Evolutionary conservation across 2,797 vertebrate species (phyloP), one percentile per base, ranked within the genome.

Genomic region (Eupleurogrammus muticus): DNA sequence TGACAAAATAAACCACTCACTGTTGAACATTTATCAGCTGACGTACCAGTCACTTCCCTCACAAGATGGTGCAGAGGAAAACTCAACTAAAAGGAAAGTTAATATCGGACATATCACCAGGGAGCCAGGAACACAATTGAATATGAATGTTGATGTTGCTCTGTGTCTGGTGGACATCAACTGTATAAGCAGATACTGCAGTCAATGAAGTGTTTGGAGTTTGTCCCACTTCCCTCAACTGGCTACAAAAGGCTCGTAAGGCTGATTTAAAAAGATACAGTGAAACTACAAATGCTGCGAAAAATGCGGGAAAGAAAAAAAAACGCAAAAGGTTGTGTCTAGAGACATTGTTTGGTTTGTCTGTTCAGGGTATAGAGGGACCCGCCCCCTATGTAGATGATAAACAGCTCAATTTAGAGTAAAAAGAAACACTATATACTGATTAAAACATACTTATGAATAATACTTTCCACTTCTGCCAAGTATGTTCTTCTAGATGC

Each of bases 101-200:
- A 58, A 54, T 35, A 10, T 53, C 47, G 4, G 51, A 38, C 6
- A 12, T 28, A 28, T 52, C 20, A 54, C 58, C 28, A 65, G 24
- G 38, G 46, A 24, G 20, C 16, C 6, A 35, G 51, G 59, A 52
- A 48, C 57, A 63, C 21, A 23, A 56, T 34, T 40, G 13, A 7
- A 21, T 40, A 63, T 56, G 61, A 52, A 73, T 64, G 38, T 14
- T 46, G 20, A 58, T 40, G 44, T 14, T 10, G 44, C 46, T 35
- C 44, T 53, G 38, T 42, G 47, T 60, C 67, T 38, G 19, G 12
- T 56, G 52, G 36, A 40, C 32, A 48, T 32, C 20, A 35, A 24
- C 42, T 70, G 48, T 35, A 40, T 40, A 40, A 40, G 4, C 38
- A 42, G 38, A 40, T 16, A n/a, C n/a, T n/a, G n/a, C n/a, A 40